A percentile compares a stretch with the other conserved stretches of the same genome.
Evolutionary conservation across 1,140 invertebrate genomes (phyloP).

Genomic region (Trachelipus rathkii): DNA sequence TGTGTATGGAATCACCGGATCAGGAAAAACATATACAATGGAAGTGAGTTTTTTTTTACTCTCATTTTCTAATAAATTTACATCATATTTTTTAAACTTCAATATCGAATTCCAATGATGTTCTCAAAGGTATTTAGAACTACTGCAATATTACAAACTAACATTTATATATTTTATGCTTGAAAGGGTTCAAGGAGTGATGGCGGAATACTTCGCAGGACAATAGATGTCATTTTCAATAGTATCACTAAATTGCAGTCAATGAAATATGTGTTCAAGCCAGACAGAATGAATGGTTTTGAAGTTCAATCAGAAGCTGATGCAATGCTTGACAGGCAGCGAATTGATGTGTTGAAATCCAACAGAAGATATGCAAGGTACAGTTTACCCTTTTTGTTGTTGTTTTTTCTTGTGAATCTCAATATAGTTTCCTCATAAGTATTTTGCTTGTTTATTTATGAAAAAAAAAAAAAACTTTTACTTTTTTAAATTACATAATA

Average conservation of each 20-base stretch:
- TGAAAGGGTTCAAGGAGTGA: constrained; percentile 56
- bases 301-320: constrained; percentile 82
- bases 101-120: neutral
- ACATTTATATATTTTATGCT: neutral
- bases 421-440: too few species aligned
- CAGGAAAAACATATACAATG: constrained; percentile 94
- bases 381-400: too few species aligned
- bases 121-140: neutral
- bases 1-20: constrained; percentile 93
- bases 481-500: too few species aligned
- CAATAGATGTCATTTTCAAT: constrained; percentile 88
- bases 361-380: neutral
- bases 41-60: constrained; percentile 54
- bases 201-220: constrained; percentile 80
- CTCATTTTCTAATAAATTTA: neutral
- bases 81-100: neutral
- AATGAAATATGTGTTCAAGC: constrained; percentile 81
- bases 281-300: constrained; percentile 89
- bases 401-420: too few species aligned
- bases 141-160: too few species aligned
- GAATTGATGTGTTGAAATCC: constrained; percentile 22
- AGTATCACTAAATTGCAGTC: constrained; percentile 62
- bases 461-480: too few species aligned
- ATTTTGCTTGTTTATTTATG: too few species aligned
- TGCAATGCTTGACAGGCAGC: constrained; percentile 65